These are phyloP conservation scores for Drosophila subsilvestris DNA, from an alignment of 2,888 invertebrate genomes.

Conservation along the genomic window DNA sequence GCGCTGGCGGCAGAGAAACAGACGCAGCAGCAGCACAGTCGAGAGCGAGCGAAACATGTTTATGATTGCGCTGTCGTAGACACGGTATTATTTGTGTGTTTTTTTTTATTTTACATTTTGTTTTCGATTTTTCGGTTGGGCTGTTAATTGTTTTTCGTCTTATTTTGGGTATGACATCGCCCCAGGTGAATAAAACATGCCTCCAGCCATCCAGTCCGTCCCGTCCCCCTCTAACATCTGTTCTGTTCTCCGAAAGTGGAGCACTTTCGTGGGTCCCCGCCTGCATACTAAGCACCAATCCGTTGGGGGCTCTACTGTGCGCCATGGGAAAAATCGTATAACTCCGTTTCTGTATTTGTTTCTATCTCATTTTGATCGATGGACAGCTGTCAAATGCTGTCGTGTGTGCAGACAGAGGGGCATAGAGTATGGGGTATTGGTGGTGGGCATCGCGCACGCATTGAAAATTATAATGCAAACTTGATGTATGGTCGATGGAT, in stretches of 20 bases:
- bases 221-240: background rate
- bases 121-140: conserved; percentile 17
- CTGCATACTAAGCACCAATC: conserved; percentile 59
- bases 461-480: conserved; percentile 37
- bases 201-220: background rate
- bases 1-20: background rate
- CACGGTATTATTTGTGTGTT: conserved; percentile 20
- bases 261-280: conserved; percentile 59
- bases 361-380: conserved; percentile 28
- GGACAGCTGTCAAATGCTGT: conserved; percentile 31
- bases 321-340: conserved; percentile 32
- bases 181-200: conserved; percentile 69
- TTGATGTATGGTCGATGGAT: conserved; percentile 18
- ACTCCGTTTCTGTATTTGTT: conserved; percentile 28
- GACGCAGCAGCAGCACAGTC: too few relatives aligned
- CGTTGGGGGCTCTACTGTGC: conserved; percentile 19
- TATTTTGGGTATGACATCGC: conserved; percentile 61
- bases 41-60: conserved; percentile 28
- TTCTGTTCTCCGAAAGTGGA: conserved; percentile 68
- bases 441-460: background rate
- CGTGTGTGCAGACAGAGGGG: conserved; percentile 18
- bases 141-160: conserved; percentile 29
- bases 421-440: background rate
- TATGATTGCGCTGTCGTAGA: conserved; percentile 33
- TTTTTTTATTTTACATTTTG: conserved; percentile 1